A percentile compares a stretch with the other conserved stretches of the same genome.
These are phyloP conservation scores for Epirrita christyi DNA, from an alignment of 2,888 invertebrate genomes.

Conservation along the genomic window DNA sequence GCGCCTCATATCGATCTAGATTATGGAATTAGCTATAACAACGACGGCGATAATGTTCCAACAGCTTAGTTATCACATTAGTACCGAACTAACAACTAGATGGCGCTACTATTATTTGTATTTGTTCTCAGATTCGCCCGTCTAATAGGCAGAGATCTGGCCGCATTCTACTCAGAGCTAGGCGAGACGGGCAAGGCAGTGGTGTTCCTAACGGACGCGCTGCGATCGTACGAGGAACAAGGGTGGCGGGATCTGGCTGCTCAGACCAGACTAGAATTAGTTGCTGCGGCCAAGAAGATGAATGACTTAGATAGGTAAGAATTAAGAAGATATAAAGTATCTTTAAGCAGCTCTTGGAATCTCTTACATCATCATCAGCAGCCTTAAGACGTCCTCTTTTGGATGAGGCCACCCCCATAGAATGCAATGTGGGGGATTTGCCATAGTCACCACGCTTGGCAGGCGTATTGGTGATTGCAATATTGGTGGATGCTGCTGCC, in stretches of 20 bases:
- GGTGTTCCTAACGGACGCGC: slow-evolving; percentile 93
- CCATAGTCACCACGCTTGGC: too few species aligned
- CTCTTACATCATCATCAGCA: too few species aligned
- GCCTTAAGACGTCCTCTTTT: too few species aligned
- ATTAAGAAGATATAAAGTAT: background rate
- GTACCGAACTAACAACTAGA: background rate
- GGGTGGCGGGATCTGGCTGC: slow-evolving; percentile 94
- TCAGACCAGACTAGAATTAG: slow-evolving; percentile 92
- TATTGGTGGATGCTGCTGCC: too few species aligned
- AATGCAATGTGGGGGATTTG: too few species aligned
- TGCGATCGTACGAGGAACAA: slow-evolving; percentile 94
- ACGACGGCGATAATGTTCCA: too few species aligned
- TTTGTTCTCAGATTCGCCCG: slow-evolving; percentile 88
- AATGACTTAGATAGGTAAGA: slow-evolving; percentile 89
- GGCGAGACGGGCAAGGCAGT: slow-evolving; percentile 95
- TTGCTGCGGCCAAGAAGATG: slow-evolving; percentile 93
- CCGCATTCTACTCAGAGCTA: slow-evolving; percentile 94
- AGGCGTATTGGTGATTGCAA: too few species aligned
- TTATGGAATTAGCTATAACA: too few species aligned
- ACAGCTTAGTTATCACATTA: too few species aligned
- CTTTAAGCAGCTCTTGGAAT: too few species aligned
- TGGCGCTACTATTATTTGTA: background rate
- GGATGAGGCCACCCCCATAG: too few species aligned
- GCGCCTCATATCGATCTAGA: too few species aligned
- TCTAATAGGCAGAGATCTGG: slow-evolving; percentile 94